These are phyloP conservation scores for Lepidurus arcticus DNA, from an alignment of 1,140 invertebrate genomes.

Conservation along the genomic window DNA sequence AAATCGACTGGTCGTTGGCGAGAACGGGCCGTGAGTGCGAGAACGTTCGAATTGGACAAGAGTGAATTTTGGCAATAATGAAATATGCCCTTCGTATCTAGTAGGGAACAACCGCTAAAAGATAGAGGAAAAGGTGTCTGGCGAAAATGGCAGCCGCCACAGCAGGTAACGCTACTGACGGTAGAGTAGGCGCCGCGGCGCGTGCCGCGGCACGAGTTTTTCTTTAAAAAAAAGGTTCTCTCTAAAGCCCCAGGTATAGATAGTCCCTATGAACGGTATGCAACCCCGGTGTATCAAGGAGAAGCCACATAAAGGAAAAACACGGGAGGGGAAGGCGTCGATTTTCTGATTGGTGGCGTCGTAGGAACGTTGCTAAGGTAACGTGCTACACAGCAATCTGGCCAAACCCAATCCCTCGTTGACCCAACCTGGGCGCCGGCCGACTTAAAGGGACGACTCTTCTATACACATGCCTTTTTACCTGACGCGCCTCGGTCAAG, in stretches of 20 bases:
- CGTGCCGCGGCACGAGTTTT: neutral
- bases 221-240: neutral
- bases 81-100: too few relatives aligned
- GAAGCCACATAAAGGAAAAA: neutral
- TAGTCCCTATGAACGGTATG: too few relatives aligned
- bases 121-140: neutral
- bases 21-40: too few relatives aligned
- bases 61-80: too few relatives aligned
- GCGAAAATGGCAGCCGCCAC: neutral
- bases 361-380: neutral
- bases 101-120: neutral
- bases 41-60: too few relatives aligned
- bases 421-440: neutral
- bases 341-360: slow-evolving; percentile 5
- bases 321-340: neutral
- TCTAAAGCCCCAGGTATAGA: too few relatives aligned
- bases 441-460: neutral
- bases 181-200: neutral
- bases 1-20: too few relatives aligned
- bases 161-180: too few relatives aligned
- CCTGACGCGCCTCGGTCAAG: neutral
- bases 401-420: neutral
- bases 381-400: slow-evolving; percentile 16
- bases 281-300: neutral
- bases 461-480: neutral